Base-by-base conservation (phyloP, 2,888 invertebrate genomes). In the Parthenolecanium corni region DNA sequence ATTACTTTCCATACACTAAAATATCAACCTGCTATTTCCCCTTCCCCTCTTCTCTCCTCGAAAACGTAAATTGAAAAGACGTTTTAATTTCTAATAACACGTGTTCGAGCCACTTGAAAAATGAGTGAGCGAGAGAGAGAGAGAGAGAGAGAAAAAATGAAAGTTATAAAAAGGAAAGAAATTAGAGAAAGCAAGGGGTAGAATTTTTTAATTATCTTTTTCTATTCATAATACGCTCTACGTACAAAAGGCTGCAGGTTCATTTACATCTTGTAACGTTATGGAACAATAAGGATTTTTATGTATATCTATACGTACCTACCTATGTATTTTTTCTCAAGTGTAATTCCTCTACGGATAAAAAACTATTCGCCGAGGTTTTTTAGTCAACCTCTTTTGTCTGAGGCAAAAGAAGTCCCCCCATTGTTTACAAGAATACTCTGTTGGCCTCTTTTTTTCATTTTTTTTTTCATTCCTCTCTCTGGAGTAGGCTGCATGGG, bases 291-390 rank as follows among this genome's bases (percentile, higher is more conserved):
- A 51, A 49, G 51, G 61, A 36, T 51, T 61, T 51, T 49, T 21
- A 49, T 44, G 51, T 61, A 49, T 31, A 49, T 49, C 18, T 54
- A 36, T n/a, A 18, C 25, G 36, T 57, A 57, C 38, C n/a, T 23
- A 21, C 23, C 36, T 40, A 42, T 57, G 36, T 47, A 58, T 24
- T 47, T 20, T 61, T 31, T 36, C 12, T 36, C 49, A 61, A 61
- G 61, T 61, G 61, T 61, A 61, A 61, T 61, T 61, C 61, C 49
- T 61, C 49, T 61, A 61, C 61, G 51, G 49, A 61, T 61, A 61
- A 61, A 44, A 61, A 61, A 61, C 61, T 49, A 49, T 49, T 51
- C 49, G 20, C 47, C 49, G 51, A 51, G 61, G 49, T 61, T 61
- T 61, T 61, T 49, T 31, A 31, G 31, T 49, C 49, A 61, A 61